Percentiles rank a stretch among this genome's conserved stretches.
Conservation (phyloP, 2,797 vertebrate genomes). For the Hyperoplus lanceolatus region DNA sequence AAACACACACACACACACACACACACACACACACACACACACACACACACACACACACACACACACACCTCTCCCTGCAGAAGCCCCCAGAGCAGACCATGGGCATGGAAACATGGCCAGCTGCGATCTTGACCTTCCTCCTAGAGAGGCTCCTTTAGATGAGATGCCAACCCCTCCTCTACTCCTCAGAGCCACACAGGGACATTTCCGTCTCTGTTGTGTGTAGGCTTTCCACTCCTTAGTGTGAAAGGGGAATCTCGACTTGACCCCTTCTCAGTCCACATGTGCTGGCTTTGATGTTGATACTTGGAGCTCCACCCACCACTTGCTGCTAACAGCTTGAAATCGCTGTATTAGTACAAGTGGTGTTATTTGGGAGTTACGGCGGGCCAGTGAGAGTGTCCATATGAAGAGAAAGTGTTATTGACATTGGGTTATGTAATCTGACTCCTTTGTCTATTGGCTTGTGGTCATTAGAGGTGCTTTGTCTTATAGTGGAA, state of each 20-base stretch:
- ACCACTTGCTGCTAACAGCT: slow-evolving; percentile 69
- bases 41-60: slow-evolving; percentile 25
- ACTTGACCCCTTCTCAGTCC: slow-evolving; percentile 52
- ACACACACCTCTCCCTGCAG: slow-evolving; percentile 33
- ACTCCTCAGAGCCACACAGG: slow-evolving; percentile 40
- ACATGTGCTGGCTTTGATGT: slow-evolving; percentile 74
- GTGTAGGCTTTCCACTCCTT: slow-evolving; percentile 29
- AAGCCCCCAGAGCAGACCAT: slow-evolving; percentile 31
- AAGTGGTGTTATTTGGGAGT: slow-evolving; percentile 55
- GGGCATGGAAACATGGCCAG: slow-evolving; percentile 59
- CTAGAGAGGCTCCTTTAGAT: slow-evolving; percentile 61
- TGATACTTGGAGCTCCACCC: slow-evolving; percentile 57
- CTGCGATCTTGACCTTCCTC: slow-evolving; percentile 65
- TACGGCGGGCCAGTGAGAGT: slow-evolving; percentile 33
- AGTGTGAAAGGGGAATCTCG: slow-evolving; percentile 53
- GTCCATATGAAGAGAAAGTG: slow-evolving; percentile 56
- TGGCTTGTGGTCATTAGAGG: background rate
- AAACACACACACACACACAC: slow-evolving; percentile 28
- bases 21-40: slow-evolving; percentile 27
- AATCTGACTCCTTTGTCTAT: no score
- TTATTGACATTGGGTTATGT: background rate
- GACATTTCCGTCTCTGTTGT: slow-evolving; percentile 50
- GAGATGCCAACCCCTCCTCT: slow-evolving; percentile 67
- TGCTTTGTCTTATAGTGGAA: background rate
- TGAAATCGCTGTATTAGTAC: slow-evolving; percentile 56